Evolutionary conservation across 2,888 invertebrate genomes (phyloP), one percentile per base, ranked within the genome.

Genomic region (Stenolophus ochropezus): DNA sequence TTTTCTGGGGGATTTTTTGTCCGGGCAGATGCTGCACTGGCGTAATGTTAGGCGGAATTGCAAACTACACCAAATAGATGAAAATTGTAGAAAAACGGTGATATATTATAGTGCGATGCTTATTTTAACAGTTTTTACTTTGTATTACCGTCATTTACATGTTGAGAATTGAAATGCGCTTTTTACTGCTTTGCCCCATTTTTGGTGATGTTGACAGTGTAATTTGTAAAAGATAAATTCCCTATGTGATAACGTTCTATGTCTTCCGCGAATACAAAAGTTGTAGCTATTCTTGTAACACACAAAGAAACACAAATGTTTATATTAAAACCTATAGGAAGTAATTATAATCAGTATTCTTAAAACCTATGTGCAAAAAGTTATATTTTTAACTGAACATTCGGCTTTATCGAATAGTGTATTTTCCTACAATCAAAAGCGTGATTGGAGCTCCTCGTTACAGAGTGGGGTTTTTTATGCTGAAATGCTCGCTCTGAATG

Each of bases 31-130:
- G 61, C 27, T 14, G 61, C 33, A 42, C 33, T 42, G 33, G 61
- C 33, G 1, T 11, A 27, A 16, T 33, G 18, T 5, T 18, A 69
- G 65, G 65, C 65, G 65, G 65, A 69, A 69, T 69, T 69, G 65
- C 65, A 69, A 69, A 69, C 27, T 69, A 69, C 65, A 69, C 65
- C 27, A 69, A 69, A 69, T 69, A 69, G 65, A 69, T 33, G 65
- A 69, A 69, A 69, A 69, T 69, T 69, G 16, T 69, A 69, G 65
- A 69, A 69, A 69, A 69, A 69, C 65, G 14, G 27, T 69, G 65
- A 69, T 69, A 69, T 33, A 69, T 69, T 69, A 69, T 69, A 69
- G 65, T 27, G 65, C 18, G 33, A 69, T 69, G 65, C 27, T 33
- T 69, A 27, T 61, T 69, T 69, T 69, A 69, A 33, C 65, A 33